Percentiles rank a stretch among this genome's conserved stretches.
Evolutionary conservation across 1,140 invertebrate genomes (phyloP).

Genomic region (Aplysia californica): DNA sequence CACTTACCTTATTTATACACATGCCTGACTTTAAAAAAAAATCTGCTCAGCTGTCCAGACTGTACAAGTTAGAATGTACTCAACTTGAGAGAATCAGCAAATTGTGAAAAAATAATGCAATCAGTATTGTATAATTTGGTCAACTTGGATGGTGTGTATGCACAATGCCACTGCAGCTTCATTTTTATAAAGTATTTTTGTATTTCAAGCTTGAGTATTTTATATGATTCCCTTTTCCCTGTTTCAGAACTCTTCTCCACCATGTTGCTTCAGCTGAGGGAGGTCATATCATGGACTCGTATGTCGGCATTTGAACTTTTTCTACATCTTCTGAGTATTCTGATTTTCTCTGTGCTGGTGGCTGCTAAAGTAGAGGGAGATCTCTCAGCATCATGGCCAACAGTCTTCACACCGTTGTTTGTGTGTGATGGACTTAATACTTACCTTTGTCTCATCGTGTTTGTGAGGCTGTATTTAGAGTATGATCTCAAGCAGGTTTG

Average conservation of each 20-base stretch:
- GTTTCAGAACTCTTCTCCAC: not conserved
- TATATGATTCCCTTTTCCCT: not conserved
- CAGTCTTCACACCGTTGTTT: conserved; percentile 90
- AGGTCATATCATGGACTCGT: conserved; percentile 92
- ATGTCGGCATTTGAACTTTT: conserved; percentile 94
- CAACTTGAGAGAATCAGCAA: not conserved
- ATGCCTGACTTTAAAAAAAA: no score
- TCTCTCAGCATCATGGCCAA: conserved; percentile 73
- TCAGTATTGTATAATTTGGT: not conserved
- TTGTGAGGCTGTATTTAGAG: conserved; percentile 84
- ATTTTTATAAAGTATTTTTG: not conserved
- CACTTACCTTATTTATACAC: no score
- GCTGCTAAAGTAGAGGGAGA: conserved; percentile 73
- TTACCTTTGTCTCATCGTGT: conserved; percentile 94
- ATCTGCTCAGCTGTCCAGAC: no score
- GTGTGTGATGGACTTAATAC: conserved; percentile 90
- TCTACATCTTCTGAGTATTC: conserved; percentile 84
- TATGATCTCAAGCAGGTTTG: conserved; percentile 24
- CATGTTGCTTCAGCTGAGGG: conserved; percentile 90
- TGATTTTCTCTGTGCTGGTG: conserved; percentile 85
- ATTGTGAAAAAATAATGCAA: not conserved
- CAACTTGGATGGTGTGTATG: not conserved
- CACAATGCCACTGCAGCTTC: not conserved
- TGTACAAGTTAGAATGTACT: no score
- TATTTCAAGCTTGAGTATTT: not conserved